Base-by-base conservation (phyloP, 2,888 invertebrate genomes). In the Cetonia aurata region DNA sequence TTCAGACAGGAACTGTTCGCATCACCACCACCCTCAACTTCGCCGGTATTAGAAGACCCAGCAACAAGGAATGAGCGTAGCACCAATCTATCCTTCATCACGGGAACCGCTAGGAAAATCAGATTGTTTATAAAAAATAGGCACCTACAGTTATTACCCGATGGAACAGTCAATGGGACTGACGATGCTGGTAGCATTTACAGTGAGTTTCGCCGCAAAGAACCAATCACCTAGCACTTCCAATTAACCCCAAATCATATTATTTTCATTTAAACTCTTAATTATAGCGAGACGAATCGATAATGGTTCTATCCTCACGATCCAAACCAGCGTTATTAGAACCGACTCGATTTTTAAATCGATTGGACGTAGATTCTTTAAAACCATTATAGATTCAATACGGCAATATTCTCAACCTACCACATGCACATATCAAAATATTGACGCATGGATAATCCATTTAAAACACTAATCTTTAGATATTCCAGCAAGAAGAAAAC, bases 151-250 rank as follows among this genome's bases (percentile, higher is more conserved):
- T 88, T 95, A 80, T 86, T 93, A 86, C 92, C 93, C 78, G 93
- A 94, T 87, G 94, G 94, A 84, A 91, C 91, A 79, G 93, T 95
- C 85, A 93, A 93, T 87, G 94, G 94, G 79, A 93, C 93, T 83
- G 89, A 88, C 82, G 91, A 93, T 84, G 91, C 91, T 86, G 89
- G 88, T 84, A 93, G 93, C 87, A 91, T 91, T 87, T 93, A 92
- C 89, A 93, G 94, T 94, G 84, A 94, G 94, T 94, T 78, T 67
- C 55, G 15, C 12, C 15, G 12, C 46, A 69, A 17, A 67, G 13
- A 1, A 42, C 15, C 44, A 57, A 19, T 31, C 48, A 17, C 33
- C 10, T 50, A 19, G 31, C 19, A 25, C 9, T 9, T 33, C 56
- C 31, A 56, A 56, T 56, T 33, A 31, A 56, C 9, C 33, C 33